Evolutionary conservation across 2,797 vertebrate species (phyloP).

Genomic region (Gymnothorax reevesii): DNA sequence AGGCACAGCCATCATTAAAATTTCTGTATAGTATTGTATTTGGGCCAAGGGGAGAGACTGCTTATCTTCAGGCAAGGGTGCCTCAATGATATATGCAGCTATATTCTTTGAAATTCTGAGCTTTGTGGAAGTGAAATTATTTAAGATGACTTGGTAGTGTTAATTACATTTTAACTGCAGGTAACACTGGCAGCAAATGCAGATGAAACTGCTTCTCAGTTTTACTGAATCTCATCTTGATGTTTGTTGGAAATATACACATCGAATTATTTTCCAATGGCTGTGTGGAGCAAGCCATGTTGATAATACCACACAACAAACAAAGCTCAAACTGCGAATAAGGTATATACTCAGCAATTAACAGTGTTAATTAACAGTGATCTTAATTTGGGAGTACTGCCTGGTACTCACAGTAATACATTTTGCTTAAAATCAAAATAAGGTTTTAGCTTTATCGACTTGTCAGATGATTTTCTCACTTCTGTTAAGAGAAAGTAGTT

Average conservation of each 20-base stretch:
- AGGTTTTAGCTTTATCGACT: neutral
- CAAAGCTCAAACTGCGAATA: neutral
- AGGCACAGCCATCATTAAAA: conserved; percentile 14
- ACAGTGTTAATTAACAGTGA: neutral
- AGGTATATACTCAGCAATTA: neutral
- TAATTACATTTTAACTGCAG: conserved; percentile 9
- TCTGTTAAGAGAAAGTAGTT: neutral
- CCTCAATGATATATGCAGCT: neutral
- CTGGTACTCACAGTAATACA: neutral
- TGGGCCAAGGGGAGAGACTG: neutral
- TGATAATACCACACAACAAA: neutral
- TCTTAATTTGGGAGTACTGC: neutral
- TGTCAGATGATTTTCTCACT: neutral
- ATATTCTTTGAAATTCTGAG: neutral
- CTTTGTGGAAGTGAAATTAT: conserved; percentile 6
- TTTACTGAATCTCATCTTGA: conserved; percentile 1
- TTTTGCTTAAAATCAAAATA: neutral
- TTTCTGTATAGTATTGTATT: neutral
- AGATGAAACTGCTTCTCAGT: neutral
- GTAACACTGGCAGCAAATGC: neutral
- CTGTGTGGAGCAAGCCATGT: neutral
- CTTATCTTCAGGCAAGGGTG: neutral
- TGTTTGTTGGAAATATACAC: neutral
- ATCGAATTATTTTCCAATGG: conserved; percentile 1
- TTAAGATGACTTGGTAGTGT: neutral